Percentiles rank a stretch among this genome's conserved stretches.
phyloP scores from a whole-genome alignment of 2,797 vertebrate species.

The Falco naumanni region DNA sequence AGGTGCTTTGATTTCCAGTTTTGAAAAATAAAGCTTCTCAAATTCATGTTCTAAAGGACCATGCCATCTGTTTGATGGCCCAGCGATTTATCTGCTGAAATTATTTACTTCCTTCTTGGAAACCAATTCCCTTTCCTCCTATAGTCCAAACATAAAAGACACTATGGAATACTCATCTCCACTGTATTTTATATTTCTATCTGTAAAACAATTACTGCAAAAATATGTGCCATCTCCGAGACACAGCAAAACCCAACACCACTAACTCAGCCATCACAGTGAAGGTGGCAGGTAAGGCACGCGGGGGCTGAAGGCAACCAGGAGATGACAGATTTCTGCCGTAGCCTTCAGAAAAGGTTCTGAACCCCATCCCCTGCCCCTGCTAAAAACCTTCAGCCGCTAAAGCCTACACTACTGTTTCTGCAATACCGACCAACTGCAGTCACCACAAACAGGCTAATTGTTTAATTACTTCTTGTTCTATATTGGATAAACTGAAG shows the following conservation, averaged over 20 bases:
- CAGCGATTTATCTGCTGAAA: neutral
- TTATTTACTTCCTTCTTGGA: neutral
- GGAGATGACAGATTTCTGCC: neutral
- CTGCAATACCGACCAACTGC: neutral
- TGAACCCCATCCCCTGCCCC: neutral
- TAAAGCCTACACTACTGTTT: neutral
- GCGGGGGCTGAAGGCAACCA: neutral
- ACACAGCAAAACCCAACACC: neutral
- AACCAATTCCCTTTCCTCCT: neutral
- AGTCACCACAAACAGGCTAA: neutral
- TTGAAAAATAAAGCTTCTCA: neutral
- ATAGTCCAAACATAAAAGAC: neutral
- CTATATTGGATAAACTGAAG: neutral
- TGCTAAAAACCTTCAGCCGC: neutral
- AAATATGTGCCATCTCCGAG: neutral
- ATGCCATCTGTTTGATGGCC: neutral
- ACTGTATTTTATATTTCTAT: neutral
- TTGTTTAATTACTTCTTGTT: neutral
- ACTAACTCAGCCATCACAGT: neutral
- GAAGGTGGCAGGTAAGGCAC: neutral
- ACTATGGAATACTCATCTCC: neutral
- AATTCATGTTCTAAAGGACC: neutral
- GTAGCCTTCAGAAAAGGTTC: neutral
- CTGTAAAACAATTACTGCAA: neutral
- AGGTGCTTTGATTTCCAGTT: neutral